Conservation (phyloP, 2,113 vertebrate species). For the Mesitornis unicolor region DNA sequence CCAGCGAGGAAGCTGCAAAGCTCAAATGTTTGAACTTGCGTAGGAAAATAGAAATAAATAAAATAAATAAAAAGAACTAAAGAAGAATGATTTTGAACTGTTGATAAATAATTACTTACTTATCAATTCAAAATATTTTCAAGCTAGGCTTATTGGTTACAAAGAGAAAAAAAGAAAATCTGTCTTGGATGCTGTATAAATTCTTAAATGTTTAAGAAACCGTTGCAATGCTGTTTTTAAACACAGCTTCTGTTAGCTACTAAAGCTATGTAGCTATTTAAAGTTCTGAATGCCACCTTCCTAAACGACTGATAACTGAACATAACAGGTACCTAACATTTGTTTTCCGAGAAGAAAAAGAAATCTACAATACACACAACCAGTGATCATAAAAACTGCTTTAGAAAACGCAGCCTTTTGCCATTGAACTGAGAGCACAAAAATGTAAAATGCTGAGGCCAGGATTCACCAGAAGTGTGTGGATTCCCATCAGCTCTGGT, state of each 20-base stretch:
- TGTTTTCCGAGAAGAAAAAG: conserved; percentile 19
- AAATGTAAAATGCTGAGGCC: background rate
- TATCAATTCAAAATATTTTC: background rate
- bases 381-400: conserved; percentile 33
- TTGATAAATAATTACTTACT: background rate
- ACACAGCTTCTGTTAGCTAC: background rate
- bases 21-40: background rate
- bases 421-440: background rate
- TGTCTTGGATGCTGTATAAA: background rate
- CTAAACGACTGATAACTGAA: background rate
- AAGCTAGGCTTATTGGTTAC: background rate
- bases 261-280: background rate
- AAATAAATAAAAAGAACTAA: background rate
- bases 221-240: background rate
- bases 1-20: background rate
- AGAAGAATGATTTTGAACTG: background rate
- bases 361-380: background rate
- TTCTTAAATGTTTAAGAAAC: background rate
- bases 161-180: background rate
- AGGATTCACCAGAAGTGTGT: background rate
- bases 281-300: background rate
- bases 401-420: conserved; percentile 47
- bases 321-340: background rate
- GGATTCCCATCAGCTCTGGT: background rate
- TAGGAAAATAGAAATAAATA: too few species aligned